Evolutionary conservation across 2,888 invertebrate genomes (phyloP), one percentile per base, ranked within the genome.

Genomic region (Heterodera filipjevi): DNA sequence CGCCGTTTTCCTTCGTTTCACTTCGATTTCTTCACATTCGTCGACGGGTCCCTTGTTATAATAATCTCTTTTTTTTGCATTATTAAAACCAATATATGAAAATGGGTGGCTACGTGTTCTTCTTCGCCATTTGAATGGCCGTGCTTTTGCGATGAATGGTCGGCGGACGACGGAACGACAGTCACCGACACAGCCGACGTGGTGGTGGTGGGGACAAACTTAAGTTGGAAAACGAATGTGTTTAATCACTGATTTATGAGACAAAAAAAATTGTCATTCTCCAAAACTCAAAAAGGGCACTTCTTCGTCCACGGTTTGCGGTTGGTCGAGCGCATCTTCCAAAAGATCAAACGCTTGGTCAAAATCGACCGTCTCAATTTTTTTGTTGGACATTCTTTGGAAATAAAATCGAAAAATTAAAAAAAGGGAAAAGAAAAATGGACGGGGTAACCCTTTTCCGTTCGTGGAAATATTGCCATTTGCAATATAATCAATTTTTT

Each of bases 261-360:
- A n/a, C n/a, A n/a, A n/a, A n/a, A n/a, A n/a, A n/a, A n/a, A n/a
- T n/a, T n/a, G n/a, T n/a, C n/a, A n/a, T n/a, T n/a, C n/a, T n/a
- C n/a, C n/a, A n/a, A n/a, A n/a, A n/a, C n/a, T n/a, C n/a, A n/a
- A n/a, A n/a, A n/a, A n/a, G n/a, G n/a, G n/a, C 16, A 71, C 33
- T 49, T 49, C 53, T 53, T 33, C 53, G 35, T 16, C 71, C 71
- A 16, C 3, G 14, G 33, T 1, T 33, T 33, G 30, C 30, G 1
- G 30, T 27, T 71, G 53, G 10, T 22, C 53, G 8, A 19, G 33
- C 10, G 75, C 44, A 64, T 75, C 75, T 19, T 75, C 75, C 27
- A 75, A 66, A 32, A 75, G 75, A n/a, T 64, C 75, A 64, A 75
- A 75, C 46, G 75, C 75, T 12, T 75, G 64, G 59, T 75, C 75